A percentile compares a stretch with the other conserved stretches of the same genome.
phyloP scores from a whole-genome alignment of 2,797 vertebrate genomes.

The Ispidina picta region DNA sequence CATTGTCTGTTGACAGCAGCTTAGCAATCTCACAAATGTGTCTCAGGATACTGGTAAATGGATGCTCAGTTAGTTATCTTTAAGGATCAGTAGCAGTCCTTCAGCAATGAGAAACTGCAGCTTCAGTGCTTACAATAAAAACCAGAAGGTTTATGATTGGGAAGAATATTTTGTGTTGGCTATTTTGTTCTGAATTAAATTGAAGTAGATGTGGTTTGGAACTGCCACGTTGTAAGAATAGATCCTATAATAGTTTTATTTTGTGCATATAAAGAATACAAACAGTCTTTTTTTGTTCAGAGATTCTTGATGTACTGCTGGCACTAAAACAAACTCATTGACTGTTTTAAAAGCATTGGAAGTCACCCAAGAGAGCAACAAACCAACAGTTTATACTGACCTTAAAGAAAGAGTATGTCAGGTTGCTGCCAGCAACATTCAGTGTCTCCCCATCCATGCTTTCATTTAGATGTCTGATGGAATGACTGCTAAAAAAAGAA shows the following conservation, averaged over 20 bases:
- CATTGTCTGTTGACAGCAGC: conserved; percentile 67
- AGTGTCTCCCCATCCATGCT: background rate
- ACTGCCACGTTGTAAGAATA: background rate
- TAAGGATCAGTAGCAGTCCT: conserved; percentile 72
- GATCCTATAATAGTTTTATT: background rate
- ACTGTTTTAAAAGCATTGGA: background rate
- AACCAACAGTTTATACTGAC: background rate
- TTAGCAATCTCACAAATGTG: conserved; percentile 69
- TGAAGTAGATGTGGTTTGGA: background rate
- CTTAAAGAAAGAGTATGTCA: background rate
- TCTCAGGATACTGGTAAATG: conserved; percentile 68
- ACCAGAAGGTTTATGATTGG: background rate
- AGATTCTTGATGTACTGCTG: background rate
- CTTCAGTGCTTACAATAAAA: conserved; percentile 75
- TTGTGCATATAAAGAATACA: background rate
- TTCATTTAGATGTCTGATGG: background rate
- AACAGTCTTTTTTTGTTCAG: background rate
- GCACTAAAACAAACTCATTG: background rate
- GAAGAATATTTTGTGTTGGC: background rate
- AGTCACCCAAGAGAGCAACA: background rate
- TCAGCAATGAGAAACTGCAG: conserved; percentile 66
- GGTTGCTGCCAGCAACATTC: background rate
- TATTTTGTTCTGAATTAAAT: background rate
- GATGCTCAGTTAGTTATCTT: conserved; percentile 51
- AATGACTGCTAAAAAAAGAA: conserved; percentile 20